A percentile compares a stretch with the other conserved stretches of the same genome.
Evolutionary conservation across 2,888 invertebrate genomes (phyloP).

Genomic region (Alloplasta piceator): DNA sequence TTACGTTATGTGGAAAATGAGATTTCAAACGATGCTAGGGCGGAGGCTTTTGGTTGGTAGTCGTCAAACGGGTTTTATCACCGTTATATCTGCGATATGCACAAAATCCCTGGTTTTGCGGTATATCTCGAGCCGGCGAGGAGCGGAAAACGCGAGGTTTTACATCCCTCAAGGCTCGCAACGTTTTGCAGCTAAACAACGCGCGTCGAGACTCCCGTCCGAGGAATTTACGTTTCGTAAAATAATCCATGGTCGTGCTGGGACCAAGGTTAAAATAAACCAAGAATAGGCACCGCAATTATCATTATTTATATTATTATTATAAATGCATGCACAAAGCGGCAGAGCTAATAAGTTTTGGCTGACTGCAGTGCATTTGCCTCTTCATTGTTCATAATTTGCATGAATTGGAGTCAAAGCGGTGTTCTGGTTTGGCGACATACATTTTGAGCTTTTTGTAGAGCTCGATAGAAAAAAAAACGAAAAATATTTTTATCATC

Average conservation of each 20-base stretch:
- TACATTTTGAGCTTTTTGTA: too few relatives aligned
- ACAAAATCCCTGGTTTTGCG: conserved; percentile 11
- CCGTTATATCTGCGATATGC: conserved; percentile 8
- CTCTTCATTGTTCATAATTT: conserved; percentile 12
- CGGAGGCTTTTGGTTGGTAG: conserved; percentile 24
- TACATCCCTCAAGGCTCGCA: conserved; percentile 48
- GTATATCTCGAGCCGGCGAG: too few relatives aligned
- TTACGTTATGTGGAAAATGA: conserved; percentile 52
- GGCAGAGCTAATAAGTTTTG: conserved; percentile 16
- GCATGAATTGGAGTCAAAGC: conserved; percentile 13
- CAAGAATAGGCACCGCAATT: conserved; percentile 23
- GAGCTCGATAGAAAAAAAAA: too few relatives aligned
- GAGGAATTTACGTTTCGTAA: conserved; percentile 35
- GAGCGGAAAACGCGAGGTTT: background rate
- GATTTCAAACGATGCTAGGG: conserved; percentile 38
- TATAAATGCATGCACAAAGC: conserved; percentile 15
- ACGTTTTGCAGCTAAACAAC: conserved; percentile 21
- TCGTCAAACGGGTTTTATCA: conserved; percentile 43
- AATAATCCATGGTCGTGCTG: background rate
- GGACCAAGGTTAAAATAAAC: background rate
- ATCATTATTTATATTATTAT: conserved; percentile 16
- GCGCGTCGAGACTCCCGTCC: background rate
- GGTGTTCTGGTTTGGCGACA: too few relatives aligned
- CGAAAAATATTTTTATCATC: too few relatives aligned
- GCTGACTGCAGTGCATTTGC: conserved; percentile 7